Evolutionary conservation across 1,140 invertebrate genomes (phyloP).

Genomic region (Drosophila insularis): DNA sequence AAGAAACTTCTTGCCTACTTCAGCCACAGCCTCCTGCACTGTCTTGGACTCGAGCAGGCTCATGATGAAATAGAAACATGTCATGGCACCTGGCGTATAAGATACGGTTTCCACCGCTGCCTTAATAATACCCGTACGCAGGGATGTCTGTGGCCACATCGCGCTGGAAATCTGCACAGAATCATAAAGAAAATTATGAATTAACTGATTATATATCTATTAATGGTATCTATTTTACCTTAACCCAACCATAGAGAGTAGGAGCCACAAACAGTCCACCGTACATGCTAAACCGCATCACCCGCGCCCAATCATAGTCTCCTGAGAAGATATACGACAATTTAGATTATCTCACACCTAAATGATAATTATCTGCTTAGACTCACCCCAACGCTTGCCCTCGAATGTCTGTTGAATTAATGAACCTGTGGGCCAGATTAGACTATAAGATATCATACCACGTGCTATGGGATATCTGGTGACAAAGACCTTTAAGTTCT

Average conservation of each 20-base stretch:
- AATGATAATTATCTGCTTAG: neutral
- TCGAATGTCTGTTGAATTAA: conserved; percentile 86
- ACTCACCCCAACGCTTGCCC: conserved; percentile 74
- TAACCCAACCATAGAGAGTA: conserved; percentile 88
- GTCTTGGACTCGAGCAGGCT: conserved; percentile 90
- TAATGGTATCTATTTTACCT: conserved; percentile 73
- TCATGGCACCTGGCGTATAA: conserved; percentile 91
- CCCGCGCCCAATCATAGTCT: conserved; percentile 85
- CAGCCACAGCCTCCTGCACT: conserved; percentile 86
- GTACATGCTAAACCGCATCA: conserved; percentile 87
- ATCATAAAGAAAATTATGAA: neutral
- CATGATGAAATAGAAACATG: conserved; percentile 92
- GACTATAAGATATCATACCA: conserved; percentile 90
- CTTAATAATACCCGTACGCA: conserved; percentile 87
- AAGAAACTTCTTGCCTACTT: conserved; percentile 90
- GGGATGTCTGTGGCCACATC: conserved; percentile 86
- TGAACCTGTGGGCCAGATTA: conserved; percentile 88
- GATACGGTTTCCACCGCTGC: conserved; percentile 91
- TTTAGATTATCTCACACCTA: neutral
- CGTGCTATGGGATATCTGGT: conserved; percentile 82
- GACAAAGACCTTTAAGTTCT: conserved; percentile 64
- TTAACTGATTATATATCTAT: no score
- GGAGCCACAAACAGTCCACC: conserved; percentile 89
- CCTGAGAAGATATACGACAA: conserved; percentile 35
- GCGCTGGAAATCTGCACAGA: conserved; percentile 81